Conservation (phyloP, 2,113 vertebrate genomes). For the Prietella phreatophila region DNA sequence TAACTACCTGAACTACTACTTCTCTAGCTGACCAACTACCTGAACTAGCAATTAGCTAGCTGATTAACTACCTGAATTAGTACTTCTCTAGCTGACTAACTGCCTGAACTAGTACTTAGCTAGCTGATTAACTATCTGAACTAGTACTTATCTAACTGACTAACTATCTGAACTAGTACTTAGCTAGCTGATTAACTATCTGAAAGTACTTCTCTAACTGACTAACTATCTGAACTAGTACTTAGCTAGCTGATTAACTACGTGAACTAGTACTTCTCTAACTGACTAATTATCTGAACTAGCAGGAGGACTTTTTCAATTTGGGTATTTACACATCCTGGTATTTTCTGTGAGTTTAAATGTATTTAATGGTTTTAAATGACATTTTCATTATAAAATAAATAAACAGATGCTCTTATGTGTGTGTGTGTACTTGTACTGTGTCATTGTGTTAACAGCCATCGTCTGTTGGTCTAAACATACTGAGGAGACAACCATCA, state of each 20-base stretch:
- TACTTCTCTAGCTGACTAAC: no score
- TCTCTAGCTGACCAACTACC: no score
- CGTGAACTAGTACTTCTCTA: neutral
- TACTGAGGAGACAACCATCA: neutral
- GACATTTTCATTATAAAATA: neutral
- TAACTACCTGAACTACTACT: no score
- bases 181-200: neutral
- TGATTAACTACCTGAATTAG: no score
- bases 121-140: no score
- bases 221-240: neutral
- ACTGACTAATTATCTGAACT: neutral
- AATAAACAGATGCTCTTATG: neutral
- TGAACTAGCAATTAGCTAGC: no score
- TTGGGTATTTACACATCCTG: neutral
- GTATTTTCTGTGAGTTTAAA: neutral
- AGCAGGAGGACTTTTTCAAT: neutral
- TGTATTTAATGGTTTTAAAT: neutral
- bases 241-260: neutral
- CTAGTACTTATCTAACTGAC: no score
- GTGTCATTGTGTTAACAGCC: neutral
- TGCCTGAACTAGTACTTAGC: no score
- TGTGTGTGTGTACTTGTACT: neutral
- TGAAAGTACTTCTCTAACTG: neutral
- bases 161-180: no score
- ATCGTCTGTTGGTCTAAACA: conserved; percentile 15